Evolutionary conservation across 2,797 vertebrate genomes (phyloP), one percentile per base, ranked within the genome.

Genomic region (Cottoperca gobio): DNA sequence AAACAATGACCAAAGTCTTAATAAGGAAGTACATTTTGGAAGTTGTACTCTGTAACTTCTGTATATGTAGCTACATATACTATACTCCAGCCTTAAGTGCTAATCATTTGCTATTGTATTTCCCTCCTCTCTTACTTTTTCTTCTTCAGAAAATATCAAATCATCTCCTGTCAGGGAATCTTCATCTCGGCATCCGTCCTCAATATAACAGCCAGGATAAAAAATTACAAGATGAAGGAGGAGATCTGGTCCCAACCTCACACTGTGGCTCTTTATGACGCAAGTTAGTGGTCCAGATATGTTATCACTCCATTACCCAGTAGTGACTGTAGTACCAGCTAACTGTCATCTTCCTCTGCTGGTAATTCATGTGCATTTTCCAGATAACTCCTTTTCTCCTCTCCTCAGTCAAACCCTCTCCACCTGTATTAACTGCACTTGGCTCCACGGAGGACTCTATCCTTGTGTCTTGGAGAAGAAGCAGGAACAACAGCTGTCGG

Each of bases 231-330:
- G 37, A 24, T 4, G n/a, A 52, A 53, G 17, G 37, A 1, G 0
- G 84, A 84, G 39, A 59, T 62, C 72, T 81, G 86, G 81, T 84
- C 87, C 26, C 39, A 11, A 10, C 81, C 84, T 65, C 59, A 17
- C 0, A n/a, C 24, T 1, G 8, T 84, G 48, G 0, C 1, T 8
- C 49, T 88, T 1, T 2, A 2, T 0, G 0, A 13, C 0, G 46
- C 31, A 66, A 17, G 89, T 89, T 0, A 37, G 79, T n/a, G n/a
- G 2, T 9, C 2, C 55, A n/a, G 23, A 54, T 16, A 2, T 13
- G 21, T 46, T 5, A 21, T n/a, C 31, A 4, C 4, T 13, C 11
- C 54, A 16, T n/a, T 5, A 16, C 19, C 10, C 9, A 3, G 23
- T 1, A 24, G 17, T 19, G 1, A 7, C 7, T 14, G 26, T 26